Conservation (phyloP, 1,140 invertebrate species). For the Scylla paramamosain region DNA sequence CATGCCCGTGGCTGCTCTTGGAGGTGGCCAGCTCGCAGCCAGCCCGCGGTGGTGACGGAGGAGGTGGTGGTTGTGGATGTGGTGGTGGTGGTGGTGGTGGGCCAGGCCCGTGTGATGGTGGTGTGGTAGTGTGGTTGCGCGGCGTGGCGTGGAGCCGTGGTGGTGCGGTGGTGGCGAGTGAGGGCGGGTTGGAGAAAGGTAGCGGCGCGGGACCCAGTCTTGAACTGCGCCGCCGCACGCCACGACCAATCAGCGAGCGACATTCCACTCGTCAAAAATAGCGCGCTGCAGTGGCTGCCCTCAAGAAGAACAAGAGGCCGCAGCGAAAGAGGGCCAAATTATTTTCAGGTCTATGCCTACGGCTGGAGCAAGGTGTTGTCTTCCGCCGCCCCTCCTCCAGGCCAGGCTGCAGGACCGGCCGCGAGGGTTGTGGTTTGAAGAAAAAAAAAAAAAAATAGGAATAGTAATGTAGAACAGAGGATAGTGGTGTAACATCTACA, state of each 20-base stretch:
- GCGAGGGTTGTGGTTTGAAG: background rate
- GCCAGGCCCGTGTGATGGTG: slow-evolving; percentile 49
- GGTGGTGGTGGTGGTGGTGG: slow-evolving; percentile 65
- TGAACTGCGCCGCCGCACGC: slow-evolving; percentile 27
- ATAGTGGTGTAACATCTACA: background rate
- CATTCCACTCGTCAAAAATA: slow-evolving; percentile 68
- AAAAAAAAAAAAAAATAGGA: background rate
- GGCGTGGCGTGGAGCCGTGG: slow-evolving; percentile 72
- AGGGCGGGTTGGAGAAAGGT: slow-evolving; percentile 51
- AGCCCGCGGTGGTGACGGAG: slow-evolving; percentile 65
- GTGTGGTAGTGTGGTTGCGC: slow-evolving; percentile 73
- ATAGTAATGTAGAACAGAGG: too few species aligned
- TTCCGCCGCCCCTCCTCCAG: background rate
- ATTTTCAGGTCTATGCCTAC: slow-evolving; percentile 73
- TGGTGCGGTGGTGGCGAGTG: slow-evolving; percentile 73
- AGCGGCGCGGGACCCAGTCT: slow-evolving; percentile 38
- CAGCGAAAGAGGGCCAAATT: slow-evolving; percentile 70
- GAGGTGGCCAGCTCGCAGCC: slow-evolving; percentile 67
- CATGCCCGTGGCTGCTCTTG: slow-evolving; percentile 66
- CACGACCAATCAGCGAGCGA: slow-evolving; percentile 52
- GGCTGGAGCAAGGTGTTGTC: slow-evolving; percentile 47
- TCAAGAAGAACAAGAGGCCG: slow-evolving; percentile 59
- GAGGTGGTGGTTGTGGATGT: slow-evolving; percentile 55
- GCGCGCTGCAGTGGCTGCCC: slow-evolving; percentile 60
- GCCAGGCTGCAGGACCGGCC: background rate